Base-by-base conservation (phyloP, 2,113 vertebrate species). In the Apus apus region DNA sequence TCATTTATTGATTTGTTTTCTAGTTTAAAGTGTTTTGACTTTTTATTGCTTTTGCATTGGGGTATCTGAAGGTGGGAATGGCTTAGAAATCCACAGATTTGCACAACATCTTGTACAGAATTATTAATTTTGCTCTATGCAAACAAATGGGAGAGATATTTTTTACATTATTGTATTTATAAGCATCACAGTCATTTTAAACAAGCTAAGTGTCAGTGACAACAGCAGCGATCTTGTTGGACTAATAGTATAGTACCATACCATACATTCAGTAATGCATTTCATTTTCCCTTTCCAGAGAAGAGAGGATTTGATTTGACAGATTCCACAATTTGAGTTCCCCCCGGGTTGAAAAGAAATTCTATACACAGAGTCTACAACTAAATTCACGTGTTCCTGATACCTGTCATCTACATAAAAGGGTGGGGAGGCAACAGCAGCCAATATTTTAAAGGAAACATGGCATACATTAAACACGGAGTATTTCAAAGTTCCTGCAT, bases 311-410 rank as follows among this genome's bases (percentile, higher is more conserved):
- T 85, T 90, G 36, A 38, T 88, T 34, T 74, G 29, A 46, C 32
- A 74, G 67, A 84, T 79, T 73, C 36, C 43, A 56, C 20, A 64
- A 46, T 60, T 27, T 73, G 65, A 64, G 15, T 56, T 90, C 73
- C 45, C 43, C 60, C 48, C 65, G 80, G 81, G 34, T 78, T 94
- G 81, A 81, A 86, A 84, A 80, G 25, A 23, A 81, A 87, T 86
- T 89, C 46, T 82, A 38, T n/a, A 46, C 16, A 5, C 15, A 36
- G 53, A 85, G 16, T 60, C 70, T 89, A 25, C 43, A 91, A 18
- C 27, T 60, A 27, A 86, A 90, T 29, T 65, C 26, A 30, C 40
- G 45, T 2, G 1, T 53, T 81, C 34, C 80, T 78, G 56, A 78
- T 94, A 26, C 30, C 38, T 75, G 48, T 89, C 23, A 61, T 54